Conservation (phyloP, 2,888 invertebrate species). For the Eupelmus urozonus region DNA sequence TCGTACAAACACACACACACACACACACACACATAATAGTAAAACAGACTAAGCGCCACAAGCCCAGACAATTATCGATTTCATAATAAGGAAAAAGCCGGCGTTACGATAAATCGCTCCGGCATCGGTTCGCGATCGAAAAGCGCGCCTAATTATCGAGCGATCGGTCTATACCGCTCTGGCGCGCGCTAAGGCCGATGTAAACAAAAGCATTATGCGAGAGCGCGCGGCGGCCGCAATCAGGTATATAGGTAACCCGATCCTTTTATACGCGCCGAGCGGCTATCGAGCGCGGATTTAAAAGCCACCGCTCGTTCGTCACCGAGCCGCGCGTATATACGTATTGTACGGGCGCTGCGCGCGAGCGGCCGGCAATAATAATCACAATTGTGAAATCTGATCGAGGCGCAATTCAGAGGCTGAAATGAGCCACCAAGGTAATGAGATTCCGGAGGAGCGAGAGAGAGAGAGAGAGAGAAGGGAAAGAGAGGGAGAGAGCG, state of each 20-base stretch:
- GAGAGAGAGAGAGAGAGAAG: slow-evolving; percentile 59
- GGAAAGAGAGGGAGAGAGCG: slow-evolving; percentile 48
- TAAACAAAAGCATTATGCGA: slow-evolving; percentile 67
- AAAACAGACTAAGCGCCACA: no score
- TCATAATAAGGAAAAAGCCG: slow-evolving; percentile 47
- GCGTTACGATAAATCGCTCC: slow-evolving; percentile 18
- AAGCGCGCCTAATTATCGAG: not conserved
- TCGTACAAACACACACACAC: slow-evolving; percentile 1
- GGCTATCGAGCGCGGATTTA: slow-evolving; percentile 46
- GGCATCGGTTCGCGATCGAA: not conserved
- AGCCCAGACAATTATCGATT: slow-evolving; percentile 36
- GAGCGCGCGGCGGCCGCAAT: slow-evolving; percentile 55
- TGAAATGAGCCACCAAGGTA: slow-evolving; percentile 71
- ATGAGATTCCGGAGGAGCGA: slow-evolving; percentile 66
- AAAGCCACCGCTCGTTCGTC: slow-evolving; percentile 56
- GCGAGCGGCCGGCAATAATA: slow-evolving; percentile 62
- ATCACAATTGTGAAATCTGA: slow-evolving; percentile 73
- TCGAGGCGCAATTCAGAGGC: slow-evolving; percentile 71
- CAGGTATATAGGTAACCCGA: slow-evolving; percentile 67
- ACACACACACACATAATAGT: not conserved
- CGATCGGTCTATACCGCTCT: slow-evolving; percentile 32
- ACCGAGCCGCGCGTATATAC: slow-evolving; percentile 6
- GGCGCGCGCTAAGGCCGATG: slow-evolving; percentile 62
- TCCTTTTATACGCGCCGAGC: slow-evolving; percentile 60
- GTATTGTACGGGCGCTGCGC: slow-evolving; percentile 40